Evolutionary conservation across 2,888 invertebrate species (phyloP).

Genomic region (Nemotelus pantherinus): DNA sequence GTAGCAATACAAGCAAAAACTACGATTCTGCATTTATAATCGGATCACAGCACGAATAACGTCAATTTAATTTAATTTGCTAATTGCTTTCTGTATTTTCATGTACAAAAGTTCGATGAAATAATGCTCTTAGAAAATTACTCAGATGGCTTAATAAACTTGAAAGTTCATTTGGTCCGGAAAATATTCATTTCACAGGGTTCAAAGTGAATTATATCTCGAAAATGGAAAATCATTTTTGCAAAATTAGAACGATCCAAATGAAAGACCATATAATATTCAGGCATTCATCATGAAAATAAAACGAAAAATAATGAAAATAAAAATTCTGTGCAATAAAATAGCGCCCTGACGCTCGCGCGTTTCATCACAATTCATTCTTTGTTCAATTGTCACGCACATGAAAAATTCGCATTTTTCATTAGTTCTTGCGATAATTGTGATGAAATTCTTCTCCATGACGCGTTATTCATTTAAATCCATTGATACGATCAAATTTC

Average conservation of each 20-base stretch:
- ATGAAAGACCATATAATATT: conserved; percentile 34
- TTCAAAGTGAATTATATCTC: conserved; percentile 6
- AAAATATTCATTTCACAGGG: neutral
- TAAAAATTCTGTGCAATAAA: conserved; percentile 57
- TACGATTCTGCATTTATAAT: no score
- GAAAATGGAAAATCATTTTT: neutral
- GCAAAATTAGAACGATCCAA: conserved; percentile 23
- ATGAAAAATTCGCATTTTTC: neutral
- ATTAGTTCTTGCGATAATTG: conserved; percentile 27
- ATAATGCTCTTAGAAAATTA: no score
- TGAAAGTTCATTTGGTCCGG: no score
- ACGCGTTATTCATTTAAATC: conserved; percentile 12
- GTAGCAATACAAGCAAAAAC: no score
- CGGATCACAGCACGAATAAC: no score
- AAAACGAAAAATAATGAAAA: conserved; percentile 30
- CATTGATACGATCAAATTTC: neutral
- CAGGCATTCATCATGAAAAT: conserved; percentile 35
- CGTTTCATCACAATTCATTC: conserved; percentile 50
- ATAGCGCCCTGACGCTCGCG: conserved; percentile 59
- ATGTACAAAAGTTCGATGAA: no score
- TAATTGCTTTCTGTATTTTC: no score
- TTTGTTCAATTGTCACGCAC: conserved; percentile 8
- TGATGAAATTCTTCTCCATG: conserved; percentile 26
- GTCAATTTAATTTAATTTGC: no score
- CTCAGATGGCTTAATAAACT: no score